Conservation (phyloP, 53 echinoderm and acorn worm species). For the Glandiceps talaboti region DNA sequence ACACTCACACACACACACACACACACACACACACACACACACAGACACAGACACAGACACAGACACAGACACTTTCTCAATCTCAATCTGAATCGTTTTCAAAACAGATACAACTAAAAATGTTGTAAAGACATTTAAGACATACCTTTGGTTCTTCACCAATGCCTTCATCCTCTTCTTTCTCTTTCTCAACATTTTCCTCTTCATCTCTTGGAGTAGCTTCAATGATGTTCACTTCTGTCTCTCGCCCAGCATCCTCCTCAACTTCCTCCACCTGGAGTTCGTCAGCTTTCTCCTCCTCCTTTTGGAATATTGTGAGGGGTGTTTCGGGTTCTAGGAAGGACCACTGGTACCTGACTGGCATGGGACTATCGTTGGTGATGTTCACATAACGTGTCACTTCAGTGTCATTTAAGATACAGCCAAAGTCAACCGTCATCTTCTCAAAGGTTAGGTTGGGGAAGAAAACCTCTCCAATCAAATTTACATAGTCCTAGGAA, state of each 20-base stretch:
- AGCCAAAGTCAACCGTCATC: constrained; percentile 87
- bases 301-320: constrained; percentile 60
- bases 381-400: constrained; percentile 96
- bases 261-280: constrained; percentile 21
- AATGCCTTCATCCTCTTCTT: constrained; percentile 38
- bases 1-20: too few relatives aligned
- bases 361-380: constrained; percentile 96
- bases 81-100: too few relatives aligned
- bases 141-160: constrained; percentile 62
- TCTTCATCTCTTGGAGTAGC: constrained; percentile 24
- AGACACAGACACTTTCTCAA: too few relatives aligned
- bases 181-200: constrained; percentile 22
- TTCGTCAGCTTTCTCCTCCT: constrained; percentile 9
- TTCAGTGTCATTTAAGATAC: constrained; percentile 98
- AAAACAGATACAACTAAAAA: too few relatives aligned
- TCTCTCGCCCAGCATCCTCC: neutral
- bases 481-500: constrained; percentile 71
- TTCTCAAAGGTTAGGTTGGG: constrained; percentile 98
- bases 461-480: constrained; percentile 93
- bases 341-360: constrained; percentile 88
- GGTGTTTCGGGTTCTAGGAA: constrained; percentile 82
- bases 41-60: too few relatives aligned
- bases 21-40: too few relatives aligned
- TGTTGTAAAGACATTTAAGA: too few relatives aligned
- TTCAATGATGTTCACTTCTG: constrained; percentile 11